These are phyloP conservation scores for Meriones psammophilus DNA, from an alignment of 2,797 vertebrate species.

Conservation along the genomic window DNA sequence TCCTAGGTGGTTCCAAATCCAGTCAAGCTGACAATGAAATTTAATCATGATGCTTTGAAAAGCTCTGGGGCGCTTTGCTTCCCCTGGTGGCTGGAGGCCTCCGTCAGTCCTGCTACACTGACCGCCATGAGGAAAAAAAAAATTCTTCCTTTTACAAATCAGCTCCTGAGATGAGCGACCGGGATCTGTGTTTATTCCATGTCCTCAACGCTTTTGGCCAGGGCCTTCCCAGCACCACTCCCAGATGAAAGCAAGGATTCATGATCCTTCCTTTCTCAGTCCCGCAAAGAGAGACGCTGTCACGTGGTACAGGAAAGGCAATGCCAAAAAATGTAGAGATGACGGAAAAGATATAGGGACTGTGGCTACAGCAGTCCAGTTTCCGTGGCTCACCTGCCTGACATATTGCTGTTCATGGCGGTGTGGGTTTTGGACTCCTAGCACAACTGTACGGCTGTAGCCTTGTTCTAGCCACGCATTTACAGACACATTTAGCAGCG, in stretches of 20 bases:
- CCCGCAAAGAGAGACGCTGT: background rate
- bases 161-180: background rate
- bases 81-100: background rate
- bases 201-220: background rate
- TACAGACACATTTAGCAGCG: background rate
- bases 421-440: background rate
- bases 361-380: background rate
- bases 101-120: background rate
- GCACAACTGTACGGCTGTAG: background rate
- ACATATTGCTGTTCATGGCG: background rate
- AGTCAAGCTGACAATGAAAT: background rate
- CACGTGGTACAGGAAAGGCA: background rate
- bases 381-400: background rate
- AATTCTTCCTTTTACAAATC: background rate
- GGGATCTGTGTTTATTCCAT: background rate
- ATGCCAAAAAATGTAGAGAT: background rate
- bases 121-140: background rate
- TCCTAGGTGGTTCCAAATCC: background rate
- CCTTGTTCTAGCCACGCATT: background rate
- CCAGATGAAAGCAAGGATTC: background rate
- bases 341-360: background rate
- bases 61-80: background rate
- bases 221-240: background rate
- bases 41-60: background rate
- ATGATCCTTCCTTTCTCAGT: background rate